These are phyloP conservation scores for Meleagris gallopavo DNA, from an alignment of 2,113 vertebrate species.

Conservation along the genomic window DNA sequence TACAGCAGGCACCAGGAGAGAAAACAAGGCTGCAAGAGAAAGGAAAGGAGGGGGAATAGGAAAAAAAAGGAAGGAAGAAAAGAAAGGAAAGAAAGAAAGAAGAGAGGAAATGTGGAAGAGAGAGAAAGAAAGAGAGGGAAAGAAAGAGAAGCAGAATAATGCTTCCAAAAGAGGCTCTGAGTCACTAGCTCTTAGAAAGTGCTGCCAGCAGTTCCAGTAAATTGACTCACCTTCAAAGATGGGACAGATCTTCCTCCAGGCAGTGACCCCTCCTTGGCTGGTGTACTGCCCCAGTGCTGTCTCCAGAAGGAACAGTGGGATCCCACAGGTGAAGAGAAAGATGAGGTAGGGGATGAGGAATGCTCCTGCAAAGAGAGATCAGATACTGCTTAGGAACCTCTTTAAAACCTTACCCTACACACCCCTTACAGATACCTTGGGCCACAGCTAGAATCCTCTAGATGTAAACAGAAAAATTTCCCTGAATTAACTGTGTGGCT, in stretches of 20 bases:
- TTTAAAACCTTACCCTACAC: not conserved
- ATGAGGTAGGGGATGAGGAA: conserved; percentile 94
- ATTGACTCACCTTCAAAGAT: conserved; percentile 87
- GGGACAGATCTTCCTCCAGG: conserved; percentile 95
- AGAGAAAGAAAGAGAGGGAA: not conserved
- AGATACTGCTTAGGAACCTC: not conserved
- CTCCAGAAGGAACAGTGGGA: conserved; percentile 93
- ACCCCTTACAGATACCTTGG: not conserved
- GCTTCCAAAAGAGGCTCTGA: not conserved
- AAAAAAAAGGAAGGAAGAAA: not conserved
- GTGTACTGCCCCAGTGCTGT: conserved; percentile 92
- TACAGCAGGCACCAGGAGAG: not conserved
- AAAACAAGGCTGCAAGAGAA: not conserved
- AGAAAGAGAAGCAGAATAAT: not conserved
- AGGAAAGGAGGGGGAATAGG: not conserved
- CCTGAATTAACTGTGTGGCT: not conserved
- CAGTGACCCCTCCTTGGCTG: conserved; percentile 88
- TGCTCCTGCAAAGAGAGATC: conserved; percentile 76
- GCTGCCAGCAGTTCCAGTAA: not conserved
- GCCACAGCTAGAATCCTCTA: not conserved
- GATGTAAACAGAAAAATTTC: not conserved
- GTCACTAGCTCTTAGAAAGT: not conserved
- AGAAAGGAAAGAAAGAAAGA: not conserved
- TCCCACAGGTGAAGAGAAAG: conserved; percentile 89
- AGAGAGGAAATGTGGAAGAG: too few species aligned